Evolutionary conservation across 1,140 invertebrate genomes (phyloP).

Genomic region (Pentalonia nigronervosa): DNA sequence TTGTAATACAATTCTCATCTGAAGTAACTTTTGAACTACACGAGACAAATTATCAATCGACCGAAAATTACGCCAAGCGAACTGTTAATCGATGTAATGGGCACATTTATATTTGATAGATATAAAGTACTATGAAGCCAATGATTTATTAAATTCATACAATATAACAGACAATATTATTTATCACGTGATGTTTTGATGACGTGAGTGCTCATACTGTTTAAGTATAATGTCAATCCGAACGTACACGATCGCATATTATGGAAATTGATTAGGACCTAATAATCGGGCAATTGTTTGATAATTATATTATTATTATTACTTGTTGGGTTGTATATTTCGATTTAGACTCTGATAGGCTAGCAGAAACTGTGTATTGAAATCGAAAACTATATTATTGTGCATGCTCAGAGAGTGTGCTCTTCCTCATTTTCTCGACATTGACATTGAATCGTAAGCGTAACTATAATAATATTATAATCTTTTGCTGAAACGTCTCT

Average conservation of each 20-base stretch:
- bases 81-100: neutral
- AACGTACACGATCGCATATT: neutral
- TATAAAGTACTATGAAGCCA: neutral
- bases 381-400: neutral
- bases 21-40: neutral
- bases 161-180: neutral
- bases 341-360: neutral
- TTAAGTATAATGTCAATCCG: neutral
- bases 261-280: neutral
- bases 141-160: neutral
- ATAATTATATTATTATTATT: neutral
- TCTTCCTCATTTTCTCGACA: neutral
- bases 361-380: neutral
- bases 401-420: neutral
- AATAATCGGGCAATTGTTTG: neutral
- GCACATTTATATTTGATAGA: neutral
- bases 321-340: neutral
- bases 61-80: neutral
- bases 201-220: neutral
- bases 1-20: neutral
- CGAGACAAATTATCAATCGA: neutral
- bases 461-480: neutral
- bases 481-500: neutral
- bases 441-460: constrained; percentile 14
- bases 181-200: neutral